Base-by-base conservation (phyloP, 2,113 vertebrate genomes). In the Fregetta grallaria region DNA sequence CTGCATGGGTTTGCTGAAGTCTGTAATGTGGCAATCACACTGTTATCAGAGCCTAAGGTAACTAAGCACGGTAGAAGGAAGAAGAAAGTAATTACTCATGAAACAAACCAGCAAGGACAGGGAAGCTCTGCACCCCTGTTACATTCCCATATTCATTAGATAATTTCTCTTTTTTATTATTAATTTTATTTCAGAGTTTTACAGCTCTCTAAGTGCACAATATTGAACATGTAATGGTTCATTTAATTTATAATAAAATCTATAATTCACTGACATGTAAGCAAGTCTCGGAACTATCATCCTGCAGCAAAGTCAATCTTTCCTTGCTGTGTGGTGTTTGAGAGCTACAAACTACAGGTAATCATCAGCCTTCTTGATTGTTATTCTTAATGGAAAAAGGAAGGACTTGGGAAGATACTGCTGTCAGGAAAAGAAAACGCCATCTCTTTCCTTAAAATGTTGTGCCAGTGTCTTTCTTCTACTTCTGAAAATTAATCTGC, bases 151-250 rank as follows among this genome's bases (percentile, higher is more conserved):
- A 79, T 36, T 65, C 38, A 25, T 79, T 45, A 65, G 30, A 78
- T 67, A 92, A 47, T n/a, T 85, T 73, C 32, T 66, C 50, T 73
- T 85, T 71, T 91, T 73, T 66, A 90, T 36, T 67, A 74, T 76
- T 86, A 88, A 83, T 90, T 96, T 97, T 79, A 88, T 88, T 76
- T 79, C 86, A 78, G 62, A 91, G 63, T 71, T 95, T 95, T 84
- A 86, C 53, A 75, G 62, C 45, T 78, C 75, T 85, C 40, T 86
- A 84, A 92, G 75, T 78, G 94, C 62, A 63, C n/a, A 68, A 50
- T 92, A 85, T 50, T 70, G 76, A 88, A 81, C 84, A 55, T 29
- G 44, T 36, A 90, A 88, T 50, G 26, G 70, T 63, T 92, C 72
- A 4, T 65, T 95, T 95, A 91, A 92, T 94, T 95, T 91, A 53